Conservation (phyloP, 2,888 invertebrate species). For the Drosophila prolongata region DNA sequence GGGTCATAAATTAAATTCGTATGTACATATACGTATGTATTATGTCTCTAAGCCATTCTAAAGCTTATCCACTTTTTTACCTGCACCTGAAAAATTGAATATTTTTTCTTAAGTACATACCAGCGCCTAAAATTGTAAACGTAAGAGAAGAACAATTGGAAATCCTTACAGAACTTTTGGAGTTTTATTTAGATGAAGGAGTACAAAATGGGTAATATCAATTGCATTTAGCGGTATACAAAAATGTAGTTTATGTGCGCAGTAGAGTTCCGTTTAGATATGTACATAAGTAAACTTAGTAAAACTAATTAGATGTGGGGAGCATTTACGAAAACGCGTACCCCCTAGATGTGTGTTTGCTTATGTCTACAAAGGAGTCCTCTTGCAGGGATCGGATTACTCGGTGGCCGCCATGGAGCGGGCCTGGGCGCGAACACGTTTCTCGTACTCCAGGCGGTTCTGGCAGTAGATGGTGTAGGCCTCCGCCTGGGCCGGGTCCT, state of each 20-base stretch:
- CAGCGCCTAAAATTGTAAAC: too few relatives aligned
- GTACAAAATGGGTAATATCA: constrained; percentile 2
- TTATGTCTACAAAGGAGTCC: constrained; percentile 27
- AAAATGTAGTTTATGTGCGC: background rate
- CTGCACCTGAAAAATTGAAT: too few relatives aligned
- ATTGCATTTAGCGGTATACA: background rate
- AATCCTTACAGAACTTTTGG: background rate
- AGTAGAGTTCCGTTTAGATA: constrained; percentile 2
- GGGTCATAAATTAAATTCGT: too few relatives aligned
- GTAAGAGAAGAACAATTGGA: too few relatives aligned
- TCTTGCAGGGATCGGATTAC: constrained; percentile 82
- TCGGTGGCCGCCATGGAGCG: constrained; percentile 94
- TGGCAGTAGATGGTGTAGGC: constrained; percentile 99
- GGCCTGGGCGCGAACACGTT: constrained; percentile 97
- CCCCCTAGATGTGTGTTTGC: constrained; percentile 39
- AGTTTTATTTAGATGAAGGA: constrained; percentile 8
- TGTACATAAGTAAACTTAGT: constrained; percentile 45
- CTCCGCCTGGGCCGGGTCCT: constrained; percentile 99
- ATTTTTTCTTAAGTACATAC: too few relatives aligned
- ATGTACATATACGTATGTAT: too few relatives aligned
- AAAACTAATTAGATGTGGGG: constrained; percentile 49
- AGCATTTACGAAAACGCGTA: constrained; percentile 62
- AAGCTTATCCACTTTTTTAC: too few relatives aligned
- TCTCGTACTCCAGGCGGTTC: constrained; percentile 98
- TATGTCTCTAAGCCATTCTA: too few relatives aligned